phyloP scores from a whole-genome alignment of 30 jellyfish, hydroid and myxozoan genomes.

The Pelagia noctiluca region DNA sequence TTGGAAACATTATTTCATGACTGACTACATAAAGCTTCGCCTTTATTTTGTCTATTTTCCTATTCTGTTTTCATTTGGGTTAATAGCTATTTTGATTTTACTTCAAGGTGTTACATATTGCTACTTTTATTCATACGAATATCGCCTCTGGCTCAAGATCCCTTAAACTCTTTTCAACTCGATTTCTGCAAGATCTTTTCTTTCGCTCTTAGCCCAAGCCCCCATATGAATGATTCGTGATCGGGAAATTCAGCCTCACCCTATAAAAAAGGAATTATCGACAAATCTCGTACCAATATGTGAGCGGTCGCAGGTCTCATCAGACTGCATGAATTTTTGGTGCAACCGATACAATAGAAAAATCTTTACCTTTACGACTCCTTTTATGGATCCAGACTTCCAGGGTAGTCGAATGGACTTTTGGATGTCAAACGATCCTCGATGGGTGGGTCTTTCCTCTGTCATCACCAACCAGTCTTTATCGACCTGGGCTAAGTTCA shows the following conservation, averaged over 20 bases:
- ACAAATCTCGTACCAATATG: background rate
- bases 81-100: no score
- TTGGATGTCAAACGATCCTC: conserved; percentile 44
- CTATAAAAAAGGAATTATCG: background rate
- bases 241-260: background rate
- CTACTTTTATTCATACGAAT: no score
- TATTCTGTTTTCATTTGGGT: background rate
- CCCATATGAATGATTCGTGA: background rate
- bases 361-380: conserved; percentile 27
- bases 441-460: conserved; percentile 36
- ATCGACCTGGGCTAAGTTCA: conserved; percentile 23
- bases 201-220: no score
- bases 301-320: background rate
- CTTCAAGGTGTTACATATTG: no score
- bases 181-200: no score
- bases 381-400: conserved; percentile 54
- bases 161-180: no score
- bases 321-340: background rate
- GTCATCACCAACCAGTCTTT: conserved; percentile 33
- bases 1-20: no score
- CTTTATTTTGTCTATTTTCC: background rate
- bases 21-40: background rate
- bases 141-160: no score
- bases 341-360: no score
- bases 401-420: conserved; percentile 44